These are phyloP conservation scores for Phainopepla nitens DNA, from an alignment of 2,113 vertebrate genomes.

Conservation along the genomic window DNA sequence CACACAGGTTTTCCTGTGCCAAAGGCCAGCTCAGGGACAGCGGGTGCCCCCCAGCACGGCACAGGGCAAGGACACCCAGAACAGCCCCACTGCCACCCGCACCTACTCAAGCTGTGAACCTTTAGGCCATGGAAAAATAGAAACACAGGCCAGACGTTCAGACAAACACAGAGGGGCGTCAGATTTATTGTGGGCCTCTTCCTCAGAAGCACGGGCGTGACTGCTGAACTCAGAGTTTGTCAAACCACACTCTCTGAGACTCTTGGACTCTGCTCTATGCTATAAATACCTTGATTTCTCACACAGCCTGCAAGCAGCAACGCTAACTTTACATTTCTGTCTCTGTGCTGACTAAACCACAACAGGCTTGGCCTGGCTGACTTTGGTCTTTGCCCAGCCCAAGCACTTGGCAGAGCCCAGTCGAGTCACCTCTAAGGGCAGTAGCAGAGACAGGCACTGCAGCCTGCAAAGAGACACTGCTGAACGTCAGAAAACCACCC, in stretches of 20 bases:
- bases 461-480: not conserved
- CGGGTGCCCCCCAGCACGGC: not conserved
- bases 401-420: not conserved
- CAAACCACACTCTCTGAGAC: not conserved
- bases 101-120: not conserved
- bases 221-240: not conserved
- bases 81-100: not conserved
- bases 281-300: not conserved
- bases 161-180: fast-evolving
- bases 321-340: not conserved
- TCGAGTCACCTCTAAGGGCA: not conserved
- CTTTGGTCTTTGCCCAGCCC: not conserved
- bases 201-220: not conserved
- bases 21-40: not conserved
- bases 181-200: not conserved
- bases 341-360: not conserved
- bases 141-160: not conserved
- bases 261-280: not conserved
- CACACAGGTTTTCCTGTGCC: too few relatives aligned
- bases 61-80: fast-evolving
- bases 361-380: not conserved
- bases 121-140: not conserved
- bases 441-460: not conserved
- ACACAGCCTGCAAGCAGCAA: not conserved
- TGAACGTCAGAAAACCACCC: not conserved